Evolutionary conservation across 2,113 vertebrate species (phyloP), one percentile per base, ranked within the genome.

Genomic region (Raja brachyura): DNA sequence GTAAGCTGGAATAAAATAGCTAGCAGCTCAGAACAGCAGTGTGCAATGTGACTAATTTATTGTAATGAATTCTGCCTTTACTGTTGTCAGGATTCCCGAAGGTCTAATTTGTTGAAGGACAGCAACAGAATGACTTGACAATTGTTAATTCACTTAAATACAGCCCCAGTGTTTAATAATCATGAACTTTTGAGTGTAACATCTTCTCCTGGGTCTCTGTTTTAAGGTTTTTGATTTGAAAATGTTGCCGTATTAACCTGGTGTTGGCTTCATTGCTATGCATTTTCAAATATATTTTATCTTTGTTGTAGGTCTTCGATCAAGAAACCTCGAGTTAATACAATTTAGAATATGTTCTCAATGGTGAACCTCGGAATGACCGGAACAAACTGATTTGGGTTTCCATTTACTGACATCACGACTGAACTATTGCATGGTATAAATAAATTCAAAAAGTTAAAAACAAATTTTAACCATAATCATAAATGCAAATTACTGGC

Each of bases 1-100:
- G 59, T 18, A 63, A 66, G 31, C 59, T 88, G 83, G n/a, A 88
- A 31, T 66, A 63, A 88, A 63, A 88, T 88, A 14, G 56, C 56
- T 5, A 61, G 28, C 31, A 61, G 83, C 56, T 63, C 25, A 54
- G 22, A 86, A 86, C 39, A 63, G 28, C 28, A 63, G 25, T 13
- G 28, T 86, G 78, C 20, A 86, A 86, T 31, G 56, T 86, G 83
- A 31, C 59, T 66, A 61, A 61, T 86, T 61, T 61, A 66, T 66
- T 56, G 18, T 31, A 31, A 16, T 86, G 56, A 33, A 88, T 88
- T 63, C 59, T 63, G 83, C 28, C 59, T 63, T 13, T 14, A 88
- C 83, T 63, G 83, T 85, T 86, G 9, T 61, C 31, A 59, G 83
- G 83, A 88, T 31, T 66, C 59, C 83, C n/a, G 18, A 88, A 88